A percentile compares a stretch with the other conserved stretches of the same genome.
These are phyloP conservation scores for Bagarius yarrelli DNA, from an alignment of 2,113 vertebrate genomes.

Conservation along the genomic window DNA sequence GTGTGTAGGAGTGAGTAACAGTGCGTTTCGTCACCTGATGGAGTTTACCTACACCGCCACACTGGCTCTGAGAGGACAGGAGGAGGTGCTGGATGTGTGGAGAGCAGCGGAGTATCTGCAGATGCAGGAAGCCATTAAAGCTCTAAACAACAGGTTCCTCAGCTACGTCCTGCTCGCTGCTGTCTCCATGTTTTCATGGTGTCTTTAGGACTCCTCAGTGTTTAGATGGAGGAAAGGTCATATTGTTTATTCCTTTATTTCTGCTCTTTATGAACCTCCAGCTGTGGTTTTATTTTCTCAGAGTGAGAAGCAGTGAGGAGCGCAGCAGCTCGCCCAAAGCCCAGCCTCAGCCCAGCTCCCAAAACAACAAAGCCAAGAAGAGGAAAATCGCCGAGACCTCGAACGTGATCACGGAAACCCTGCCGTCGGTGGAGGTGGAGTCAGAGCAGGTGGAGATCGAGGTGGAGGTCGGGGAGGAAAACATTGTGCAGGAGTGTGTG, in stretches of 20 bases:
- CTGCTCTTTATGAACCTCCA: neutral
- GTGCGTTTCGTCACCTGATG: constrained; percentile 92
- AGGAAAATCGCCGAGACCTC: constrained; percentile 89
- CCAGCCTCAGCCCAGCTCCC: constrained; percentile 59
- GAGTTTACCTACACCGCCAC: constrained; percentile 98
- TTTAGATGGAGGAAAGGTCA: neutral
- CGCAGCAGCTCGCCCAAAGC: neutral
- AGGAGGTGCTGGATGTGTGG: constrained; percentile 92
- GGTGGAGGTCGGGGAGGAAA: constrained; percentile 82
- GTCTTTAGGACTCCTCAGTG: neutral
- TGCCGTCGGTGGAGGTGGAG: constrained; percentile 80
- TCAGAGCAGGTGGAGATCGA: constrained; percentile 86
- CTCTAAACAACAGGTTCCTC: constrained; percentile 82
- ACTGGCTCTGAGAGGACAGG: constrained; percentile 83
- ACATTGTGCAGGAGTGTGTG: constrained; percentile 77
- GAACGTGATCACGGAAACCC: constrained; percentile 86
- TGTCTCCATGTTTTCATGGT: neutral
- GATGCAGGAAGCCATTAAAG: constrained; percentile 98
- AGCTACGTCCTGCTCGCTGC: neutral
- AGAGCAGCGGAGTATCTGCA: constrained; percentile 98
- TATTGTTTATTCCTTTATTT: neutral
- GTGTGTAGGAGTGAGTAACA: constrained; percentile 89
- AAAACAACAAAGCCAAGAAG: constrained; percentile 79
- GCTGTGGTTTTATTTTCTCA: neutral
- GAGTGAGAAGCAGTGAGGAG: neutral